These are phyloP conservation scores for Cathartes aura DNA, from an alignment of 2,113 vertebrate species.

Conservation along the genomic window DNA sequence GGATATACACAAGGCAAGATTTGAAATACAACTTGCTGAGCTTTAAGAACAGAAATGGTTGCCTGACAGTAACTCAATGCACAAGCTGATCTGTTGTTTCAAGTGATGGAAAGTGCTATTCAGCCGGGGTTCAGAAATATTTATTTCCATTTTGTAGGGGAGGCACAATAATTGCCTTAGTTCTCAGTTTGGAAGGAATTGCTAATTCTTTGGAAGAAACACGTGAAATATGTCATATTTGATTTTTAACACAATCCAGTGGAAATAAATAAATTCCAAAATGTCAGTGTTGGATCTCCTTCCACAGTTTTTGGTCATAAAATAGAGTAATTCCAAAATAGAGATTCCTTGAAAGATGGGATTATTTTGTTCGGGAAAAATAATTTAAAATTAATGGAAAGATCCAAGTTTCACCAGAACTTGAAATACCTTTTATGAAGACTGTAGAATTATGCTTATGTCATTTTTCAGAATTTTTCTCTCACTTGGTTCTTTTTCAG, in stretches of 20 bases:
- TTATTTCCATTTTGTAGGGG: slow-evolving; percentile 16
- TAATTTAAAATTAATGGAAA: background rate
- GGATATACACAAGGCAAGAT: background rate
- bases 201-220: slow-evolving; percentile 3
- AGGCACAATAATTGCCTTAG: background rate
- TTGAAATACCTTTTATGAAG: background rate
- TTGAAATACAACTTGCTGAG: background rate
- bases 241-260: slow-evolving; percentile 21
- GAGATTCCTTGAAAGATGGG: background rate
- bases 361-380: background rate
- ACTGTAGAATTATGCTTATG: background rate
- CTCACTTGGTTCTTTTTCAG: background rate
- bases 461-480: background rate
- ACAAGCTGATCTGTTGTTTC: background rate
- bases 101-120: background rate
- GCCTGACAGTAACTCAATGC: background rate
- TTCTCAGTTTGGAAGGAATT: slow-evolving; percentile 12
- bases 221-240: background rate
- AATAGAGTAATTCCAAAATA: background rate
- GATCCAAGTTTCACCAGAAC: background rate
- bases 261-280: slow-evolving; percentile 44
- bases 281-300: background rate
- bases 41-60: background rate
- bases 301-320: slow-evolving; percentile 26
- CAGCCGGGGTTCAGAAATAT: background rate